A percentile compares a stretch with the other conserved stretches of the same genome.
phyloP scores from a whole-genome alignment of 2,888 invertebrate species.

The Heliconius aoede region DNA sequence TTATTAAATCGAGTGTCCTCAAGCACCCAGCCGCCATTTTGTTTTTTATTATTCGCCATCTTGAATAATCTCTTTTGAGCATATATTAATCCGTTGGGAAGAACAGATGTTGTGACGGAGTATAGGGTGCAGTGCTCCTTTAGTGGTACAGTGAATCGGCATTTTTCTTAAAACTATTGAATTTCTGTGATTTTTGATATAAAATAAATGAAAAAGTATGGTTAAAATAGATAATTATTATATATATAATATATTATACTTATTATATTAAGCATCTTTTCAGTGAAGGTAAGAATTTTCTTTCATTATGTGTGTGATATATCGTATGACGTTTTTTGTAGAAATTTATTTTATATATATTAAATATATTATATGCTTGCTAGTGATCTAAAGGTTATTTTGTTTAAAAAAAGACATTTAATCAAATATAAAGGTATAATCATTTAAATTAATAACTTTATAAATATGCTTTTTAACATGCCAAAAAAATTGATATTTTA shows the following conservation, averaged over 20 bases:
- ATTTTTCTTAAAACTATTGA: constrained; percentile 29
- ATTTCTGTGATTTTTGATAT: constrained; percentile 2
- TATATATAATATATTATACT: too few relatives aligned
- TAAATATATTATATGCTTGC: background rate
- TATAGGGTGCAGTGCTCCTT: constrained; percentile 59
- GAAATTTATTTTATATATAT: background rate
- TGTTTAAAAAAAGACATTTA: too few relatives aligned
- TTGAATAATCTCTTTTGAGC: constrained; percentile 72
- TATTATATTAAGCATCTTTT: background rate
- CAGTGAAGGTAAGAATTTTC: constrained; percentile 6
- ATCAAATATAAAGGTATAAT: too few relatives aligned
- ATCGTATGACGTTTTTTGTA: background rate
- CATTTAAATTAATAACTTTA: too few relatives aligned
- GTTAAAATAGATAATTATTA: too few relatives aligned
- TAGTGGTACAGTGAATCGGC: constrained; percentile 46
- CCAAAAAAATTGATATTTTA: background rate
- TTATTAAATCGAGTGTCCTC: constrained; percentile 45
- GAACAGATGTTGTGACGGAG: constrained; percentile 65
- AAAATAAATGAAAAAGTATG: background rate
- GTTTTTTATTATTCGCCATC: constrained; percentile 67
- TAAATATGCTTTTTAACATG: too few relatives aligned
- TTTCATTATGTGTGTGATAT: background rate
- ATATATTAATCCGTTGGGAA: constrained; percentile 65
- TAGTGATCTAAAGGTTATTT: background rate
- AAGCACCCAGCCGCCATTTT: constrained; percentile 78